These are phyloP conservation scores for Chrysomallon squamiferum DNA, from an alignment of 1,140 invertebrate species.

Conservation along the genomic window DNA sequence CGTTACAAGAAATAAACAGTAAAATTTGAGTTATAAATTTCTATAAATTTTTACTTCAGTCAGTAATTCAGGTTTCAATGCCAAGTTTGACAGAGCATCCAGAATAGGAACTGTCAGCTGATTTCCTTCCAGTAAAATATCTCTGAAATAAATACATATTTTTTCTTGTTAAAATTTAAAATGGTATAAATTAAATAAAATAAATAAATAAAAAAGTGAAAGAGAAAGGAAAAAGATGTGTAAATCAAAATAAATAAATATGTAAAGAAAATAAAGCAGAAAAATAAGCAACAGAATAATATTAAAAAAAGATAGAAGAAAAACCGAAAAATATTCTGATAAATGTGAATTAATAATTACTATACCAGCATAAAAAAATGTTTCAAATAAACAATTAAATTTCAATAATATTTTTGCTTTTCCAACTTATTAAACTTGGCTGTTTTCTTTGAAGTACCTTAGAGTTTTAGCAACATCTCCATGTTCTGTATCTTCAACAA, in stretches of 20 bases:
- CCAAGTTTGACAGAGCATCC: constrained; percentile 53
- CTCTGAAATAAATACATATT: constrained; percentile 36
- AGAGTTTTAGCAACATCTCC: constrained; percentile 48
- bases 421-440: no score
- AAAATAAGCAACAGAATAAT: no score
- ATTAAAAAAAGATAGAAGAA: no score
- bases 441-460: constrained; percentile 19
- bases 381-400: no score
- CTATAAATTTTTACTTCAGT: constrained; percentile 47
- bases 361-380: no score
- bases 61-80: constrained; percentile 39
- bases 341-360: no score
- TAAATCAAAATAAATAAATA: no score
- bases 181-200: neutral
- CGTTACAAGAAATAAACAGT: neutral
- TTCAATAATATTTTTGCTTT: no score
- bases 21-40: no score
- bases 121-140: constrained; percentile 35
- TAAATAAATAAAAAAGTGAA: neutral
- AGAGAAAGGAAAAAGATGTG: neutral
- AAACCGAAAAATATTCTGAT: no score
- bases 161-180: no score
- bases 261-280: no score
- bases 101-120: constrained; percentile 52
- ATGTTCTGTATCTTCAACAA: constrained; percentile 58